These are phyloP conservation scores for Haemorhous mexicanus DNA, from an alignment of 2,113 vertebrate genomes.

Conservation along the genomic window DNA sequence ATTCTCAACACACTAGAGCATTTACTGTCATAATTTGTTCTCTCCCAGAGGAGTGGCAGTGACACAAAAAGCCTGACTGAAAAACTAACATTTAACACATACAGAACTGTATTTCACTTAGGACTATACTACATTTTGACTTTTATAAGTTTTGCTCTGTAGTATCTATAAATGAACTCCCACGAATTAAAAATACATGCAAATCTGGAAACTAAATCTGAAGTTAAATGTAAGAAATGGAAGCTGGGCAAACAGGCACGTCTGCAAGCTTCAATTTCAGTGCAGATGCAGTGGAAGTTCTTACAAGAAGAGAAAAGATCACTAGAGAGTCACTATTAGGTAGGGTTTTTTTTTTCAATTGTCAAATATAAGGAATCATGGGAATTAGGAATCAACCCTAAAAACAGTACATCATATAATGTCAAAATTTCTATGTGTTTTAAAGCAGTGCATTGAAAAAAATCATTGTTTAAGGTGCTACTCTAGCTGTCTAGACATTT, in stretches of 20 bases:
- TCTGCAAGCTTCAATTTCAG: constrained; percentile 31
- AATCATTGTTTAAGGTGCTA: not conserved
- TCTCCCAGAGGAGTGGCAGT: not conserved
- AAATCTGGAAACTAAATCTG: constrained; percentile 50
- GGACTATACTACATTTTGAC: not conserved
- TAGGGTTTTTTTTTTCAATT: not conserved
- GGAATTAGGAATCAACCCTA: not conserved
- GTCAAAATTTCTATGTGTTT: not conserved
- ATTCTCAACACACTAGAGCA: not conserved
- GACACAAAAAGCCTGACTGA: not conserved
- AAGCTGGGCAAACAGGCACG: constrained; percentile 31
- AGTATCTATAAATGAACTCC: not conserved
- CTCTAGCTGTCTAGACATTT: not conserved
- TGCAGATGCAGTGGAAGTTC: not conserved
- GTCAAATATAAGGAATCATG: not conserved
- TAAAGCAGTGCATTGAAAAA: not conserved
- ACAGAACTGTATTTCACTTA: not conserved
- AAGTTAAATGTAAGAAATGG: constrained; percentile 42
- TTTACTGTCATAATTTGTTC: not conserved
- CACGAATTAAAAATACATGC: constrained; percentile 33
- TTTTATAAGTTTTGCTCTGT: not conserved
- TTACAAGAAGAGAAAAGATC: constrained; percentile 53
- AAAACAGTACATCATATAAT: not conserved
- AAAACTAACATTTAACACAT: not conserved
- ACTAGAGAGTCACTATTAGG: constrained; percentile 27